Percentiles rank a stretch among this genome's conserved stretches.
These are phyloP conservation scores for Luscinia megarhynchos DNA, from an alignment of 2,797 vertebrate species.

Conservation along the genomic window DNA sequence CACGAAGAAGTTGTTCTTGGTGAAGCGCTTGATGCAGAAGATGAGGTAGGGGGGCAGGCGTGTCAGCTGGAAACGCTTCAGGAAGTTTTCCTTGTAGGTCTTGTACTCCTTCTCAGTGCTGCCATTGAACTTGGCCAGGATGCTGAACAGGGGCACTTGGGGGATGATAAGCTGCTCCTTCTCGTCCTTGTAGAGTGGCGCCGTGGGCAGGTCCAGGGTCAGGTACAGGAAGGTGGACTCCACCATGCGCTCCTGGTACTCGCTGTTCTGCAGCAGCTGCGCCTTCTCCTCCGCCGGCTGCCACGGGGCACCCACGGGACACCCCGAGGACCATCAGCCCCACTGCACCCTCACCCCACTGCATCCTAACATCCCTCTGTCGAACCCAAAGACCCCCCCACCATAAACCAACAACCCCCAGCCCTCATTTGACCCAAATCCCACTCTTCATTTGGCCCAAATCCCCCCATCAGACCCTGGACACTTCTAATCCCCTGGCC, in stretches of 20 bases:
- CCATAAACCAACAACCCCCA: background rate
- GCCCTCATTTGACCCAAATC: background rate
- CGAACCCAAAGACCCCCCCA: background rate
- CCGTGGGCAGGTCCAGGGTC: slow-evolving; percentile 94
- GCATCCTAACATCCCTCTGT: background rate
- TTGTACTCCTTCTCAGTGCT: slow-evolving; percentile 98
- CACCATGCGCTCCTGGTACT: slow-evolving; percentile 95
- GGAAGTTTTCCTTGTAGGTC: slow-evolving; percentile 99
- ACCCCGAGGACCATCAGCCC: too few species aligned
- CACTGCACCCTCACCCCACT: background rate
- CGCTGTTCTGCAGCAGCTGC: slow-evolving; percentile 87
- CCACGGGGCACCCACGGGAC: background rate
- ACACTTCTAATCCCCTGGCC: too few species aligned
- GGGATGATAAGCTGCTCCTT: slow-evolving; percentile 99
- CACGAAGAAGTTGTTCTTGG: slow-evolving; percentile 99
- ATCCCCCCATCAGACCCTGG: too few species aligned
- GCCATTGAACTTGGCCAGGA: slow-evolving; percentile 94
- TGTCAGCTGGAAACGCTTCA: slow-evolving; percentile 95
- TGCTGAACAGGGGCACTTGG: slow-evolving; percentile 97
- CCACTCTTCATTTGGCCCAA: background rate
- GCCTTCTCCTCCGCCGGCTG: slow-evolving; percentile 94
- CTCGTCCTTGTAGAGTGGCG: slow-evolving; percentile 96
- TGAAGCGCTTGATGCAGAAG: slow-evolving; percentile 98
- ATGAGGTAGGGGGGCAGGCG: slow-evolving; percentile 95
- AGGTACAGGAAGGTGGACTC: slow-evolving; percentile 96